Percentiles rank a stretch among this genome's conserved stretches.
phyloP scores from a whole-genome alignment of 1,140 invertebrate genomes.

The Aplysia californica region DNA sequence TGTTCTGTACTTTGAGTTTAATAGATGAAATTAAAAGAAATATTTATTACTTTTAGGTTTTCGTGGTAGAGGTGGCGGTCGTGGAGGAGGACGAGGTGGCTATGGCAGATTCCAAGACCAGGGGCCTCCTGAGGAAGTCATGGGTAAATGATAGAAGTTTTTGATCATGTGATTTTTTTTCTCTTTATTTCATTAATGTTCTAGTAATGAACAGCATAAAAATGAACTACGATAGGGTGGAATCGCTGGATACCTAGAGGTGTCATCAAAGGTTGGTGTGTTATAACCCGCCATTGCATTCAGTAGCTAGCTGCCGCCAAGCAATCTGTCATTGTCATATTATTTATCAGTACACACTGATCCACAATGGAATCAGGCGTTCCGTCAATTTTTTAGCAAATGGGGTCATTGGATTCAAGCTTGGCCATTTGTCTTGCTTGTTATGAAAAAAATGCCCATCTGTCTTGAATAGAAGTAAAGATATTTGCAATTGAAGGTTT shows the following conservation, averaged over 20 bases:
- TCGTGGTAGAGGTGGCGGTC: constrained; percentile 30
- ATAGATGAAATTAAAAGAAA: too few relatives aligned
- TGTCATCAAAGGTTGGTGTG: neutral
- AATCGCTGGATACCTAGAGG: too few relatives aligned
- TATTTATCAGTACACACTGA: too few relatives aligned
- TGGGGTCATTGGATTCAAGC: neutral
- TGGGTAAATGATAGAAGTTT: constrained; percentile 51
- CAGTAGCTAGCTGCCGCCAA: neutral
- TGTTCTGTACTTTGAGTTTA: too few relatives aligned
- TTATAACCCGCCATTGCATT: neutral
- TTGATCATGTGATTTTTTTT: neutral
- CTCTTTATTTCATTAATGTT: too few relatives aligned
- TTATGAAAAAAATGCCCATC: too few relatives aligned
- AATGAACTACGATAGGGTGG: too few relatives aligned
- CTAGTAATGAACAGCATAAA: too few relatives aligned
- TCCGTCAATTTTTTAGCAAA: neutral
- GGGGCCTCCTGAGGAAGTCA: constrained; percentile 81
- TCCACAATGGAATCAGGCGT: too few relatives aligned
- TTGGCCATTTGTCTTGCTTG: too few relatives aligned
- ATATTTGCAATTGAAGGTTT: too few relatives aligned
- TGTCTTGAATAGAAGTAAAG: too few relatives aligned
- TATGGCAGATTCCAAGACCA: constrained; percentile 69
- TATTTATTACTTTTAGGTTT: constrained; percentile 37
- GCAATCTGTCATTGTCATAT: neutral
- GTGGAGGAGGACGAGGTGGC: constrained; percentile 29